phyloP scores from a whole-genome alignment of 2,888 invertebrate species.

The Apantesis nais region DNA sequence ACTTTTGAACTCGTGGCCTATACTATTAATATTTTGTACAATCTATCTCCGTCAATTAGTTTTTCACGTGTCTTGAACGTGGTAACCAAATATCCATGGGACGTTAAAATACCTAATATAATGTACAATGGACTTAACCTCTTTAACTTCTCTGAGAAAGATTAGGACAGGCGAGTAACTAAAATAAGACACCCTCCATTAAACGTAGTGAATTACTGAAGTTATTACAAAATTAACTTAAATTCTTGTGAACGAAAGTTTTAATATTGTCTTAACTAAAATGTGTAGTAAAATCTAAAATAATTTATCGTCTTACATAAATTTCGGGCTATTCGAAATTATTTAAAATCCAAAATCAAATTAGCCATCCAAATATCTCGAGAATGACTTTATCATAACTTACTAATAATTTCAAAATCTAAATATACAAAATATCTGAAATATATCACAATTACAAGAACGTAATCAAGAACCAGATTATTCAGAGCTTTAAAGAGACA shows the following conservation, averaged over 20 bases:
- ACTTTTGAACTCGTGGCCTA: no score
- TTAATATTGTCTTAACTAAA: background rate
- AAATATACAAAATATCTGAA: background rate
- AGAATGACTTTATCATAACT: background rate
- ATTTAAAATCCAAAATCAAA: background rate
- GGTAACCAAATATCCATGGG: no score
- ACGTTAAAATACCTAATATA: no score
- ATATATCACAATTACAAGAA: background rate
- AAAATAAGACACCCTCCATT: no score
- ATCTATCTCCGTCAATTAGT: no score
- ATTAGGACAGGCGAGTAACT: no score
- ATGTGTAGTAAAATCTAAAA: background rate
- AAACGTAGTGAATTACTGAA: no score
- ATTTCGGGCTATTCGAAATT: background rate
- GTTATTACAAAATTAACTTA: no score
- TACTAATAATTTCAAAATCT: background rate
- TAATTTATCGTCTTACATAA: background rate
- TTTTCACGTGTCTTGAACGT: no score
- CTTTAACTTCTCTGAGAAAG: no score
- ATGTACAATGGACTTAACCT: no score
- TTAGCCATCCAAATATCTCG: background rate
- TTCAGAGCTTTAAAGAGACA: background rate
- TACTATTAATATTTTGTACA: no score
- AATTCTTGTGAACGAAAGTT: background rate
- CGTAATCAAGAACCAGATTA: background rate